These are phyloP conservation scores for Tyto alba DNA, from an alignment of 2,113 vertebrate species.

Conservation along the genomic window DNA sequence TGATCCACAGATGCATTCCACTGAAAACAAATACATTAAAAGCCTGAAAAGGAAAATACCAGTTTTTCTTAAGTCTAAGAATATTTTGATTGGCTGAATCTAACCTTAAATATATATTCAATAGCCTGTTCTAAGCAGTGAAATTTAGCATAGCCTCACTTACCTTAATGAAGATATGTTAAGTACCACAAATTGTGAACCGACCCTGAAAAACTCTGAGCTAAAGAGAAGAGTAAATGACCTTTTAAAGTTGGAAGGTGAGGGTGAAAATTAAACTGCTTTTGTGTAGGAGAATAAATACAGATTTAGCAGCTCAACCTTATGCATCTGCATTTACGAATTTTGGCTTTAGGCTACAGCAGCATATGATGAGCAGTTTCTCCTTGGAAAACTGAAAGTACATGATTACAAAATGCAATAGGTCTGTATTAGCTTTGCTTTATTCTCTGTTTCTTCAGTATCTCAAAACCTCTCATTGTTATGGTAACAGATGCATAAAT, in stretches of 20 bases:
- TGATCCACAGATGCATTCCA: not conserved
- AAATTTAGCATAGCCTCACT: not conserved
- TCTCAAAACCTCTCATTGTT: not conserved
- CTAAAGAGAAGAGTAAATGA: not conserved
- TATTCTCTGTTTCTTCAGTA: not conserved
- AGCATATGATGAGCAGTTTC: not conserved
- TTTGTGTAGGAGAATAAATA: not conserved
- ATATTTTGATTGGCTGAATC: not conserved
- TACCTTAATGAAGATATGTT: not conserved
- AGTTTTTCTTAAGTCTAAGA: not conserved
- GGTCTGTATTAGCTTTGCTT: not conserved
- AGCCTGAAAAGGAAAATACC: not conserved
- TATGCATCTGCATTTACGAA: not conserved
- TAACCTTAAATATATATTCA: not conserved
- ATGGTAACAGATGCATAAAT: not conserved
- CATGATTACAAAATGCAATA: not conserved
- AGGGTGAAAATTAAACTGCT: not conserved
- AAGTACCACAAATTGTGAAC: not conserved
- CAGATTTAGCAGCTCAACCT: not conserved
- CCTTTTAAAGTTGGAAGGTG: not conserved
- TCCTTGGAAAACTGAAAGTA: not conserved
- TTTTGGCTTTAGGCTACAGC: not conserved
- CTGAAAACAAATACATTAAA: not conserved
- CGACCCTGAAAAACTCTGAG: not conserved
- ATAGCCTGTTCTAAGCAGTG: not conserved